Conservation (phyloP, 2,113 vertebrate genomes). For the Gymnobelideus leadbeateri region DNA sequence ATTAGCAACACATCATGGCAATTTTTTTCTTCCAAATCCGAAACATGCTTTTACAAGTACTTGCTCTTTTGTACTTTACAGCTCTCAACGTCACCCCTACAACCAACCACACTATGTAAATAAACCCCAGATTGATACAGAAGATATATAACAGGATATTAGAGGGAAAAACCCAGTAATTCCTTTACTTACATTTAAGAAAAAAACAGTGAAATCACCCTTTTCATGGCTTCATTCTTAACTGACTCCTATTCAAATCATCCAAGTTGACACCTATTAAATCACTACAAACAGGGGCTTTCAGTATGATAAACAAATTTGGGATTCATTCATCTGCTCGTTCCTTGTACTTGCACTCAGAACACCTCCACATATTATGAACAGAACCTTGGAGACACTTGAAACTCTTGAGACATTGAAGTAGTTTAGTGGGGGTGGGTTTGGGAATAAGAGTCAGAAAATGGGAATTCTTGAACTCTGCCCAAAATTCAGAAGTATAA, state of each 20-base stretch:
- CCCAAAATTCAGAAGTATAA: background rate
- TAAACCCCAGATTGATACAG: background rate
- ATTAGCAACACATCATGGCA: conserved; percentile 3
- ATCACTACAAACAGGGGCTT: background rate
- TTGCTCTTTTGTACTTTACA: background rate
- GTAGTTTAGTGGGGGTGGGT: too few species aligned
- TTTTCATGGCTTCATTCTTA: background rate
- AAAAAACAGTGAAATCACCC: background rate
- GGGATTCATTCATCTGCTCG: too few species aligned
- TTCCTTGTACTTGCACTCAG: background rate
- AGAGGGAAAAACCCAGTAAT: background rate
- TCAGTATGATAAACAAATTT: background rate
- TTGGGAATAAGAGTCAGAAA: background rate
- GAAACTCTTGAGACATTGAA: background rate
- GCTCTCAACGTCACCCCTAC: background rate
- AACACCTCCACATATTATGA: background rate
- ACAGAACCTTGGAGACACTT: background rate
- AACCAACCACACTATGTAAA: background rate
- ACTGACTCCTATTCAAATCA: background rate
- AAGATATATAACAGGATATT: background rate
- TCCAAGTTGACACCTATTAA: background rate
- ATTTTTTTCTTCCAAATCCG: background rate
- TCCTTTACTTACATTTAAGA: background rate
- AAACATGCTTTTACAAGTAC: background rate
- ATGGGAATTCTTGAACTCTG: background rate